Base-by-base conservation (phyloP, 2,797 vertebrate genomes). In the Capromys pilorides region DNA sequence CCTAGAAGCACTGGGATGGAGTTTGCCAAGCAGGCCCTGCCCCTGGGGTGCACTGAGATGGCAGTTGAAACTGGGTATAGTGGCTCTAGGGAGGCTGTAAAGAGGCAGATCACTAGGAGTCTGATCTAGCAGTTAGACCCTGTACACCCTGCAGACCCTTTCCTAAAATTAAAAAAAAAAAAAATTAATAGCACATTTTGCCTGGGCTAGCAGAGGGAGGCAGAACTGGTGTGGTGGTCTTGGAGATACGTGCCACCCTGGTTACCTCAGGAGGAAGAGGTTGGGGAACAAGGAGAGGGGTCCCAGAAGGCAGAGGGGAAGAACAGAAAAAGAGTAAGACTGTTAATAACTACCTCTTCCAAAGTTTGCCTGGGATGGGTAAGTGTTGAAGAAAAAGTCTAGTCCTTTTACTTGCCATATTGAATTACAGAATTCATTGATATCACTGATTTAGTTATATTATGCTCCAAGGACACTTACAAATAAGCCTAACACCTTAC, bases 381-480 rank as follows among this genome's bases (percentile, higher is more conserved):
- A 16, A 83, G 51, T n/a, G 9, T 33, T 54, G 59, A 92, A 69
- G n/a, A 91, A 51, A 71, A 59, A 62, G 45, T 28, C 22, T 33
- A 45, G 13, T 45, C 9, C 62, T 33, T 51, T 69, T 88, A 88
- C 36, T 24, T 13, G 16, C 31, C 6, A n/a, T 64, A 45, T 26
- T 71, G 33, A 93, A 73, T 61, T 28, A 51, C 21, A 62, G 24
- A 91, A 93, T 84, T 90, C 51, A 69, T 81, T 71, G 86, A 31
- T 18, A 6, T 24, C 62, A 80, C 83, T 88, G 61, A 79, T 57
- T 75, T 80, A 93, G 33, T 26, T 21, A 62, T 9, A 10, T 57
- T 86, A 36, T 54, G 12, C 64, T 36, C 45, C 75, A 86, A 88
- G 62, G 62, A 71, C 22, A 51, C 41, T 59, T 78, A 91, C 28